A percentile compares a stretch with the other conserved stretches of the same genome.
Conservation (phyloP, 1,140 invertebrate genomes). For the Drosophila virilis region DNA sequence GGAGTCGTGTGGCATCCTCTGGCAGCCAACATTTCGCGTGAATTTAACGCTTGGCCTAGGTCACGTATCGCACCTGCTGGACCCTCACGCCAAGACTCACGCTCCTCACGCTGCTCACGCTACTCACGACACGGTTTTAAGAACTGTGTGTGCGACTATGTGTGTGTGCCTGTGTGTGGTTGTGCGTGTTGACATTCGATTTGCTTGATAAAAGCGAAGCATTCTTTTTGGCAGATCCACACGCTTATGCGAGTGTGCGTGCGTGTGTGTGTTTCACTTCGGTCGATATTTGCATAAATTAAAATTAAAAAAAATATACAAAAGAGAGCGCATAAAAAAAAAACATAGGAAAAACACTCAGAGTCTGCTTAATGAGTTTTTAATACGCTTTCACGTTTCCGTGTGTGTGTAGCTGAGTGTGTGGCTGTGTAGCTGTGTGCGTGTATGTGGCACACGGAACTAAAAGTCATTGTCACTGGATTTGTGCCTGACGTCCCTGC, state of each 20-base stretch:
- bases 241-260: constrained; percentile 4
- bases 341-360: constrained; percentile 30
- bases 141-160: not conserved
- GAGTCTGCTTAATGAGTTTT: constrained; percentile 75
- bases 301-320: constrained; percentile 27
- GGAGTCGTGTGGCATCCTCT: constrained; percentile 13
- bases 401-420: constrained; percentile 31
- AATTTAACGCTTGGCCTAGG: constrained; percentile 76
- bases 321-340: constrained; percentile 33
- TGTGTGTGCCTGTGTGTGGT: constrained; percentile 51
- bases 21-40: constrained; percentile 42
- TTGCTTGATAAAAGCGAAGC: constrained; percentile 63
- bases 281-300: constrained; percentile 82
- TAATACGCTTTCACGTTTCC: constrained; percentile 71
- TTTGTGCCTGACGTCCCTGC: constrained; percentile 46
- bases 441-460: constrained; percentile 24
- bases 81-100: constrained; percentile 15
- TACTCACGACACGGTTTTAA: constrained; percentile 1
- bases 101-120: not conserved
- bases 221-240: constrained; percentile 65
- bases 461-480: constrained; percentile 64
- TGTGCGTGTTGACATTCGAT: constrained; percentile 72
- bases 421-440: constrained; percentile 1
- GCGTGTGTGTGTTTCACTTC: constrained; percentile 35
- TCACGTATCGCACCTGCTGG: constrained; percentile 60